These are phyloP conservation scores for Rhinichthys osculus DNA, from an alignment of 2,797 vertebrate species.

Conservation along the genomic window DNA sequence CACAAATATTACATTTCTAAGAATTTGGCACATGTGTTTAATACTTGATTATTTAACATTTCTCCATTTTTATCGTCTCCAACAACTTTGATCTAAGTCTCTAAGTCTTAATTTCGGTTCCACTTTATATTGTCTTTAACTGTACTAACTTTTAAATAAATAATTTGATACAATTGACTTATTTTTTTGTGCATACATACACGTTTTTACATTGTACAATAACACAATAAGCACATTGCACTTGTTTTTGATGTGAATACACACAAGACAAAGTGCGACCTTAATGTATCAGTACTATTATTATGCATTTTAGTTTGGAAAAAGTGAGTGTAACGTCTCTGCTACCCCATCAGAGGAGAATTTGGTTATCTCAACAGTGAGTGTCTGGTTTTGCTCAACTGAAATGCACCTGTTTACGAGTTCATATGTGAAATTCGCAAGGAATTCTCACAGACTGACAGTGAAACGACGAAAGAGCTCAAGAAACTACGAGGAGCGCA, in stretches of 20 bases:
- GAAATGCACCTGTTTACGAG: constrained; percentile 59
- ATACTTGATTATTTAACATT: background rate
- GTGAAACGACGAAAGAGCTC: constrained; percentile 7
- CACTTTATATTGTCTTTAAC: background rate
- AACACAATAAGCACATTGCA: background rate
- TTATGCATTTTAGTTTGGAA: background rate
- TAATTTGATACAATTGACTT: background rate
- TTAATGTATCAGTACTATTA: background rate
- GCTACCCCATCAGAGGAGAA: constrained; percentile 14
- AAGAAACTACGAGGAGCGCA: constrained; percentile 4
- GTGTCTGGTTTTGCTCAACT: constrained; percentile 46
- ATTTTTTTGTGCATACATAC: too few relatives aligned
- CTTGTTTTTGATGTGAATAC: background rate
- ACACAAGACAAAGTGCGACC: background rate
- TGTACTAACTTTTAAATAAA: background rate
- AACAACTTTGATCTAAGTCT: background rate
- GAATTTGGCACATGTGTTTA: background rate
- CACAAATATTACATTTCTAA: background rate
- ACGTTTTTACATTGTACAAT: too few relatives aligned
- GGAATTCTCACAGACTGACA: constrained; percentile 32
- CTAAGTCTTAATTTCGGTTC: background rate
- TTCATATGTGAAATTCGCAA: constrained; percentile 42
- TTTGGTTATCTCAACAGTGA: constrained; percentile 13
- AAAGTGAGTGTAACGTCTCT: background rate
- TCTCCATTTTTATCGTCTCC: background rate